Conservation (phyloP, 2,113 vertebrate species). For the Sceloporus tristichus region DNA sequence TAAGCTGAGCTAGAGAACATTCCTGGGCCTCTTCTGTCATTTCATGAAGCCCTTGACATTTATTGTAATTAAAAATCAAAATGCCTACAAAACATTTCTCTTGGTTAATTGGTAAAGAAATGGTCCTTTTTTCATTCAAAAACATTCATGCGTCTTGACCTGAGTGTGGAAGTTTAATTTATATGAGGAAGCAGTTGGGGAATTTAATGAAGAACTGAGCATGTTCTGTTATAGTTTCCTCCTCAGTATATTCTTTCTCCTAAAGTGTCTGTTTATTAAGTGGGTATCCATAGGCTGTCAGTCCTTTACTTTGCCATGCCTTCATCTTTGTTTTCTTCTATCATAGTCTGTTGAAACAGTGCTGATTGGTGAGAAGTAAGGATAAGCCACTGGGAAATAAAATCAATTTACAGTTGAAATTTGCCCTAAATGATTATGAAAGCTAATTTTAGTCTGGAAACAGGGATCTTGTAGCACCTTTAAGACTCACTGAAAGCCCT, state of each 20-base stretch:
- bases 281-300: slow-evolving; percentile 7
- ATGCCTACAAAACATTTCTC: slow-evolving; percentile 64
- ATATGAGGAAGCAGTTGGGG: background rate
- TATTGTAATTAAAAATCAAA: slow-evolving; percentile 69
- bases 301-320: background rate
- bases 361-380: background rate
- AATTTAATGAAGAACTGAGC: slow-evolving; percentile 5
- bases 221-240: background rate
- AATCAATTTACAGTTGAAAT: background rate
- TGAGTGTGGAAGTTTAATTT: slow-evolving; percentile 20
- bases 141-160: background rate
- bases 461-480: too few species aligned
- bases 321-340: background rate
- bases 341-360: slow-evolving; percentile 27
- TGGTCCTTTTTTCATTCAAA: accelerated
- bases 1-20: slow-evolving; percentile 61
- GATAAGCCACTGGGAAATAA: too few species aligned
- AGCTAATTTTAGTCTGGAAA: background rate
- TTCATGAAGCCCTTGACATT: slow-evolving; percentile 72
- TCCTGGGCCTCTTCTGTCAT: slow-evolving; percentile 62
- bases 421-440: slow-evolving; percentile 2
- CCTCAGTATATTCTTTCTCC: background rate
- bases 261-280: slow-evolving; percentile 8
- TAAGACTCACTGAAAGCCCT: too few species aligned
- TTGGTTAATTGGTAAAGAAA: slow-evolving; percentile 46